phyloP scores from a whole-genome alignment of 2,113 vertebrate species.

The Spea multiplicata region DNA sequence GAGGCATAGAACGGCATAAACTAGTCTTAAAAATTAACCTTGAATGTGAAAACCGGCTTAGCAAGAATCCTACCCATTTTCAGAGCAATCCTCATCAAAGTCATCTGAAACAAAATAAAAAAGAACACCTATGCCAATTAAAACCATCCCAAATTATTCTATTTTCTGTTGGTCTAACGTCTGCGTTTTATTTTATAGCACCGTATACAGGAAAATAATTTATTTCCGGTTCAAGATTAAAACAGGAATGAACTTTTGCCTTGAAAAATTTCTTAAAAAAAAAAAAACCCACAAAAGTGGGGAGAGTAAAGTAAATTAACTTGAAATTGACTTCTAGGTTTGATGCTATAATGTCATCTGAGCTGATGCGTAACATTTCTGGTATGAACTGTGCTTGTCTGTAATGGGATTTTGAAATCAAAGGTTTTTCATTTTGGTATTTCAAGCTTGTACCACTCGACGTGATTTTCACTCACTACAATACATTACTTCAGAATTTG shows the following conservation, averaged over 20 bases:
- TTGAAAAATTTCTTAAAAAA: slow-evolving; percentile 27
- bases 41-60: slow-evolving; percentile 48
- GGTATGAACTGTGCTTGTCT: slow-evolving; percentile 13
- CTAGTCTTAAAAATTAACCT: slow-evolving; percentile 57
- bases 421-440: slow-evolving; percentile 24
- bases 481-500: slow-evolving; percentile 40
- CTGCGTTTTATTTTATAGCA: neutral
- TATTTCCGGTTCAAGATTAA: slow-evolving; percentile 27
- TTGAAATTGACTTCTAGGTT: slow-evolving; percentile 36
- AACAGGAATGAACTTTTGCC: slow-evolving; percentile 36
- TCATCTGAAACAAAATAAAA: too few relatives aligned
- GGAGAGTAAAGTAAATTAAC: slow-evolving; percentile 35
- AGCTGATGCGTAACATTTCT: slow-evolving; percentile 24
- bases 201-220: neutral
- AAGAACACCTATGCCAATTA: neutral
- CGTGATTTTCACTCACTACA: slow-evolving; percentile 38
- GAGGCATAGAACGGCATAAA: slow-evolving; percentile 47
- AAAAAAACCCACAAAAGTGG: slow-evolving; percentile 2
- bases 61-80: neutral
- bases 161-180: neutral
- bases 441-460: slow-evolving; percentile 14
- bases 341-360: slow-evolving; percentile 24
- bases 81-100: too few relatives aligned
- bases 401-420: slow-evolving; percentile 36
- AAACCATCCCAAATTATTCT: neutral